These are phyloP conservation scores for Alces alces DNA, from an alignment of 2,113 vertebrate genomes.

Conservation along the genomic window DNA sequence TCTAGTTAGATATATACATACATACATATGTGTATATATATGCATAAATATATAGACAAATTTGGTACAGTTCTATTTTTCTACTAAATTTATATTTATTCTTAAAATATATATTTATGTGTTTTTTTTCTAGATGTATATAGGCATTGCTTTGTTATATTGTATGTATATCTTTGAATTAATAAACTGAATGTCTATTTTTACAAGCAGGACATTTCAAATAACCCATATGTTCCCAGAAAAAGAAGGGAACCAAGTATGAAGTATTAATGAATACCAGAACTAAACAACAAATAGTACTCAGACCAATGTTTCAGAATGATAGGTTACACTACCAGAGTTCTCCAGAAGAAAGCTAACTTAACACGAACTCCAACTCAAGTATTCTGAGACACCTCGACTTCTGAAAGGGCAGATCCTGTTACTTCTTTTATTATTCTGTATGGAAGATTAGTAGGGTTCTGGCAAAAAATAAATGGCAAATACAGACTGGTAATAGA, in stretches of 20 bases:
- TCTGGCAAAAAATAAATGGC: not conserved
- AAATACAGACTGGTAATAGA: not conserved
- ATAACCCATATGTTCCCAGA: not conserved
- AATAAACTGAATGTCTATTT: not conserved
- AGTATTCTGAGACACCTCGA: not conserved
- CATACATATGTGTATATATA: not conserved
- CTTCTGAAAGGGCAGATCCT: not conserved
- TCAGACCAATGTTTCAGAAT: not conserved
- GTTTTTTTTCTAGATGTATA: not conserved
- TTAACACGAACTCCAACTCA: not conserved
- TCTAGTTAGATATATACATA: not conserved
- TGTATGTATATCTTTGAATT: not conserved
- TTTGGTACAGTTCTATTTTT: not conserved
- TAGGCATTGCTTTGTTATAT: not conserved
- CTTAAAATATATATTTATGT: not conserved
- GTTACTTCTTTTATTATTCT: not conserved
- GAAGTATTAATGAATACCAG: not conserved
- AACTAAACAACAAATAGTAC: not conserved
- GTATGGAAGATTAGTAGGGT: not conserved
- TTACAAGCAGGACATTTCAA: not conserved
- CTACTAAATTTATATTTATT: not conserved
- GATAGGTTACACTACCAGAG: not conserved
- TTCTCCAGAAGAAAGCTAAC: not conserved
- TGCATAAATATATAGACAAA: not conserved
- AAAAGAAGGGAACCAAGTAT: not conserved